Evolutionary conservation across 2,113 vertebrate genomes (phyloP).

Genomic region (Lophura nycthemera): DNA sequence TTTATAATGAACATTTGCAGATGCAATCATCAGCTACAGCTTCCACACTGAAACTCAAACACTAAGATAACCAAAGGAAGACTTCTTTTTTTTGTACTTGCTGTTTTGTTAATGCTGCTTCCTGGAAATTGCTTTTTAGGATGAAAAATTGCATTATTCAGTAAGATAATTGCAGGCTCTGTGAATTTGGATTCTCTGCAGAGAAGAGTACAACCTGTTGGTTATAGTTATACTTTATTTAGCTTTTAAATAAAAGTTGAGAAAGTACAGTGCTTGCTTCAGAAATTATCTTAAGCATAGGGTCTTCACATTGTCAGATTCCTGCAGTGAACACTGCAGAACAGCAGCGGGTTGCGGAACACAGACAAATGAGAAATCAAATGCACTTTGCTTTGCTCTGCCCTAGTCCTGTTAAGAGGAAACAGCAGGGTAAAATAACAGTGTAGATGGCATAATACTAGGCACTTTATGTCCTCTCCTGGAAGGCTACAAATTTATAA

Average conservation of each 20-base stretch:
- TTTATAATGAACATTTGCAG: background rate
- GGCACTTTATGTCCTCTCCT: background rate
- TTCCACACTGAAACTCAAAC: background rate
- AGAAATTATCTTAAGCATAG: background rate
- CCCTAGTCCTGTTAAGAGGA: background rate
- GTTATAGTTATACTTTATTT: background rate
- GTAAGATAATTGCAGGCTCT: background rate
- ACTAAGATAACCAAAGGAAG: background rate
- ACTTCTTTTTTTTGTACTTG: background rate
- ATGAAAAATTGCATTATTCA: background rate
- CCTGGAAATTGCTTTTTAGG: background rate
- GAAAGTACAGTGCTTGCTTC: background rate
- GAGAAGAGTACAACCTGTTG: background rate
- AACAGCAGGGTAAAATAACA: background rate
- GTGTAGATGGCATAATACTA: background rate
- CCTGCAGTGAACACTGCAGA: background rate
- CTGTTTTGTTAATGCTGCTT: background rate
- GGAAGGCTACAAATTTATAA: background rate
- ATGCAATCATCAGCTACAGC: background rate
- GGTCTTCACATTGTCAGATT: background rate
- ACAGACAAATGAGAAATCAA: constrained; percentile 33
- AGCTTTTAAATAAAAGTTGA: background rate
- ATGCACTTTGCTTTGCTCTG: background rate
- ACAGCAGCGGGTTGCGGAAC: background rate
- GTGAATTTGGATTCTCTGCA: background rate